Evolutionary conservation across 2,888 invertebrate genomes (phyloP).

Genomic region (Lithophane leautieri): DNA sequence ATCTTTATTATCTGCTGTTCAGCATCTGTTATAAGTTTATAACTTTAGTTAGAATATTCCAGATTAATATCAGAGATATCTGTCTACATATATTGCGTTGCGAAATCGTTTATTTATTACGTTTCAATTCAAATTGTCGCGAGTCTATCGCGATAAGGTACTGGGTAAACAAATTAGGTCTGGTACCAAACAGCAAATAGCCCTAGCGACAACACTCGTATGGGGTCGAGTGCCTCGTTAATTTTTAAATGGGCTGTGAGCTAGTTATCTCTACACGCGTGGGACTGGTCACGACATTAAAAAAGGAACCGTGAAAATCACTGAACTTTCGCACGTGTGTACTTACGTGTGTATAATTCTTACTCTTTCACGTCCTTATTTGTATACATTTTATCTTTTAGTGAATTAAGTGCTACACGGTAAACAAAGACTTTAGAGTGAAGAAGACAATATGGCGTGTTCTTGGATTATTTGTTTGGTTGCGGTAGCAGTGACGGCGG

Average conservation of each 20-base stretch:
- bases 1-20: conserved; percentile 58
- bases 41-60: conserved; percentile 11
- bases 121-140: conserved; percentile 20
- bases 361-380: conserved; percentile 5
- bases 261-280: conserved; percentile 48
- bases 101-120: conserved; percentile 8
- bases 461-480: conserved; percentile 78
- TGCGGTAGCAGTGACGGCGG: conserved; percentile 74
- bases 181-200: conserved; percentile 38
- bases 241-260: conserved; percentile 53
- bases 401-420: conserved; percentile 64
- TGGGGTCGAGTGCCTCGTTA: conserved; percentile 31
- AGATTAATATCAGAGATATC: conserved; percentile 19
- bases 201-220: conserved; percentile 22
- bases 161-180: conserved; percentile 41
- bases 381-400: conserved; percentile 48
- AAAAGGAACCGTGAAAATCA: conserved; percentile 73
- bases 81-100: conserved; percentile 9
- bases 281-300: conserved; percentile 52
- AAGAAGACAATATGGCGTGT: conserved; percentile 74
- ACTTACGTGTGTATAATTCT: conserved; percentile 25
- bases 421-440: conserved; percentile 52
- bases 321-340: conserved; percentile 34
- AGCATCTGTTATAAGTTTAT: conserved; percentile 25
- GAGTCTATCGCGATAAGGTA: conserved; percentile 16